A percentile compares a stretch with the other conserved stretches of the same genome.
phyloP scores from a whole-genome alignment of 2,888 invertebrate species.

The Biston betularia region DNA sequence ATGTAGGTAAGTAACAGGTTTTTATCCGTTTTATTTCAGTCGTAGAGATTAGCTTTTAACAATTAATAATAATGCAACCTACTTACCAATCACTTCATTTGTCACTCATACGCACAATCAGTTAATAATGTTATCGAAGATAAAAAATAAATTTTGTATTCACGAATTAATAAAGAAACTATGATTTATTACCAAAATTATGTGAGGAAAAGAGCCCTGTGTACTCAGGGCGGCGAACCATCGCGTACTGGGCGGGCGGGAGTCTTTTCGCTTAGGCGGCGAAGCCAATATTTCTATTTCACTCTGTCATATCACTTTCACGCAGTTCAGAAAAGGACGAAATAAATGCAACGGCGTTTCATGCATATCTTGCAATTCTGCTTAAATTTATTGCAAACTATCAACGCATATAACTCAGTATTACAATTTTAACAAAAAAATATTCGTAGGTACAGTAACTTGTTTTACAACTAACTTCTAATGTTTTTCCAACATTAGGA shows the following conservation, averaged over 20 bases:
- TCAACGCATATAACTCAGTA: background rate
- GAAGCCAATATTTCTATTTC: conserved; percentile 70
- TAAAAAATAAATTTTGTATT: conserved; percentile 6
- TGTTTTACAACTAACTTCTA: background rate
- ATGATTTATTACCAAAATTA: conserved; percentile 35
- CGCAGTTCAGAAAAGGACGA: conserved; percentile 58
- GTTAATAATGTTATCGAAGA: no score
- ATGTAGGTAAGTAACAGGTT: conserved; percentile 13
- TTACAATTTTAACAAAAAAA: background rate
- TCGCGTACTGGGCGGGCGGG: conserved; percentile 83
- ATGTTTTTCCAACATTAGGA: conserved; percentile 8
- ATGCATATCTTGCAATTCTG: conserved; percentile 61
- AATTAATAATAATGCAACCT: background rate
- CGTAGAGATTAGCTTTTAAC: conserved; percentile 4
- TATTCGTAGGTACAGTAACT: background rate
- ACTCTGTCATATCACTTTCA: conserved; percentile 56
- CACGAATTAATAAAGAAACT: conserved; percentile 16
- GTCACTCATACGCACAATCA: background rate
- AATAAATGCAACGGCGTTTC: conserved; percentile 62
- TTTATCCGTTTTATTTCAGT: conserved; percentile 16
- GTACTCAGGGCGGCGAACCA: conserved; percentile 67
- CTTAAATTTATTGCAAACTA: conserved; percentile 23
- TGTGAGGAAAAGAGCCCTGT: conserved; percentile 46
- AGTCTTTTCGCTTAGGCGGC: conserved; percentile 67
- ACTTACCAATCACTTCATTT: conserved; percentile 30